Conservation (phyloP, 2,113 vertebrate genomes). For the Condylura cristata region DNA sequence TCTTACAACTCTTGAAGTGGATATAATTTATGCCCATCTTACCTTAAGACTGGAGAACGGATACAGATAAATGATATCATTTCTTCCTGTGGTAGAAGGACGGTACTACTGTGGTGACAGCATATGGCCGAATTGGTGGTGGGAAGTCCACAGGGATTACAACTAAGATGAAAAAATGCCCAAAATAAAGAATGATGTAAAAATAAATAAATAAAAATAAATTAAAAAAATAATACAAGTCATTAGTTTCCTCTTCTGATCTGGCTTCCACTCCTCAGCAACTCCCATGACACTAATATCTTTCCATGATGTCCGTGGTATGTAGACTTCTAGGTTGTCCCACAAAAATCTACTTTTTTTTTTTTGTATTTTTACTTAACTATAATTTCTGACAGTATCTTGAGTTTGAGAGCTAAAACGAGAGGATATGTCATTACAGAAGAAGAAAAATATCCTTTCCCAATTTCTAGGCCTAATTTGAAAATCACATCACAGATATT, state of each 20-base stretch:
- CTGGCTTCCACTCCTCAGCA: neutral
- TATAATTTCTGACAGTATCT: neutral
- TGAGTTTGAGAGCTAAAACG: neutral
- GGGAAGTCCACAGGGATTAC: no score
- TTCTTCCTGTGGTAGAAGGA: neutral
- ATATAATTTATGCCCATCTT: neutral
- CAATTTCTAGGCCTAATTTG: neutral
- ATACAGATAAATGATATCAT: neutral
- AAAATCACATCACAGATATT: neutral
- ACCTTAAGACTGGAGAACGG: neutral
- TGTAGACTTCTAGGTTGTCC: neutral
- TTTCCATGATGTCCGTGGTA: neutral
- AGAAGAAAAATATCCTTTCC: neutral
- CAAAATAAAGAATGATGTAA: no score
- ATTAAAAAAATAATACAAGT: no score
- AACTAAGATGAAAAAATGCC: no score
- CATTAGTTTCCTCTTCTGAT: no score
- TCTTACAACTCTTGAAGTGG: neutral
- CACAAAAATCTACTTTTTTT: neutral
- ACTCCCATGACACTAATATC: neutral
- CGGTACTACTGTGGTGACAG: no score
- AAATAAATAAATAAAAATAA: no score
- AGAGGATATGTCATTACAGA: neutral
- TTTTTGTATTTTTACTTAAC: constrained; percentile 3
- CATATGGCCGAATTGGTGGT: no score